Conservation (phyloP, 1,140 invertebrate genomes). For the Philopotamus ludificatus region DNA sequence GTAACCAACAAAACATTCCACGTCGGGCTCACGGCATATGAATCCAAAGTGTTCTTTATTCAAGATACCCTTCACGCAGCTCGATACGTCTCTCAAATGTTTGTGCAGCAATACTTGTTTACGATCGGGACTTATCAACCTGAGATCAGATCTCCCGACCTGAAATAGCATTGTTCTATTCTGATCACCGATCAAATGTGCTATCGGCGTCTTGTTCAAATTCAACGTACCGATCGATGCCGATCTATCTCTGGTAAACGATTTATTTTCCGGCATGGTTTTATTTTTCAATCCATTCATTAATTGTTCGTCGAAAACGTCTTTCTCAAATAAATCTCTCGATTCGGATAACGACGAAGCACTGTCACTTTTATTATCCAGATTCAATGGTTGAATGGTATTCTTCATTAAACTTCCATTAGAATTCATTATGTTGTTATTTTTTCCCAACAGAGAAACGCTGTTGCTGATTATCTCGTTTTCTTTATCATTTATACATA, state of each 20-base stretch:
- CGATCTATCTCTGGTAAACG: slow-evolving; percentile 56
- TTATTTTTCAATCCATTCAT: slow-evolving; percentile 16
- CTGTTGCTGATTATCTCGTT: slow-evolving; percentile 16
- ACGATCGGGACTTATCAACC: slow-evolving; percentile 87
- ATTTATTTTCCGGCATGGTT: slow-evolving; percentile 49
- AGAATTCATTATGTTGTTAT: neutral
- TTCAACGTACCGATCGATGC: slow-evolving; percentile 60
- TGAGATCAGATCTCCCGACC: slow-evolving; percentile 81
- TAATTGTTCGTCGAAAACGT: slow-evolving; percentile 10
- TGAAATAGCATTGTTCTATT: slow-evolving; percentile 92
- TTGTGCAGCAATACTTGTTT: slow-evolving; percentile 87
- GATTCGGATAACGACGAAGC: slow-evolving; percentile 12
- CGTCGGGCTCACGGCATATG: slow-evolving; percentile 74
- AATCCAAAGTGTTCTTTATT: slow-evolving; percentile 90
- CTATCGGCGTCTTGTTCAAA: slow-evolving; percentile 51
- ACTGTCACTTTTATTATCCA: neutral
- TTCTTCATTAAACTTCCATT: neutral
- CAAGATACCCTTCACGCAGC: slow-evolving; percentile 80
- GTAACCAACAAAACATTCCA: slow-evolving; percentile 76
- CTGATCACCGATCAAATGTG: slow-evolving; percentile 63
- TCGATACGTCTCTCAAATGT: slow-evolving; percentile 82
- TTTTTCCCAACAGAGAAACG: neutral
- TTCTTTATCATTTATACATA: slow-evolving; percentile 6
- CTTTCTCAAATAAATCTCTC: slow-evolving; percentile 34
- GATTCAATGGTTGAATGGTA: slow-evolving; percentile 5